Base-by-base conservation (phyloP, 2,888 invertebrate genomes). In the Chrysolina americana region DNA sequence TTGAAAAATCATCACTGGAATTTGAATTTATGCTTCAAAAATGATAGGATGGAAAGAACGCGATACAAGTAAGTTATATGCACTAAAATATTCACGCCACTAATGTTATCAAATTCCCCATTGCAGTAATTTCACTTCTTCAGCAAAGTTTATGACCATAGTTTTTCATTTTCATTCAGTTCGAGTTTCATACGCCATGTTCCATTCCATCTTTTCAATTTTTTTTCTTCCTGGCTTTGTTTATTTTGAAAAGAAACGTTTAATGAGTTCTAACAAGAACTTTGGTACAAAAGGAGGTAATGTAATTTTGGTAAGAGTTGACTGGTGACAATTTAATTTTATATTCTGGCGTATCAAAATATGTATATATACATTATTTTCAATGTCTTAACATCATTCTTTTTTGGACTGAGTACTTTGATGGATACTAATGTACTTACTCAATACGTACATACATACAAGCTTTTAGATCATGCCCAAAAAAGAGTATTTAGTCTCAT, bases 41-140 rank as follows among this genome's bases (percentile, higher is more conserved):
- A 66, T 17, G 10, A n/a, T 73, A 94, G 94, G 94, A 89, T 93
- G 92, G 89, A 92, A 92, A 89, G 94, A 94, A 87, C 91, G 93
- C 83, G 93, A 94, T 83, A 92, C 94, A 89, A 94, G 94, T 94
- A 92, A 94, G 94, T 89, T 77, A 53, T 53, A 17, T 69, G 65
- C 69, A 53, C 41, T 65, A 75, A 69, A 50, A 70, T 59, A 41
- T 17, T 66, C 70, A 70, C 48, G 70, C 70, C 59, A 70, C 73
- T 75, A 68, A 59, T 50, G 10, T 53, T 21, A 63, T 19, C 62
- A 21, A 56, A 56, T 17, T 65, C 59, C 44, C 66, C 63, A 68
- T n/a, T 64, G 76, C 73, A 73, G 65, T 75, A 75, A 74, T 74
- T 70, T 50, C 74, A 70, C 70, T 65, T 13, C 23, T 50, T 59